Evolutionary conservation across 2,797 vertebrate species (phyloP).

Genomic region (Tympanoctomys barrerae): DNA sequence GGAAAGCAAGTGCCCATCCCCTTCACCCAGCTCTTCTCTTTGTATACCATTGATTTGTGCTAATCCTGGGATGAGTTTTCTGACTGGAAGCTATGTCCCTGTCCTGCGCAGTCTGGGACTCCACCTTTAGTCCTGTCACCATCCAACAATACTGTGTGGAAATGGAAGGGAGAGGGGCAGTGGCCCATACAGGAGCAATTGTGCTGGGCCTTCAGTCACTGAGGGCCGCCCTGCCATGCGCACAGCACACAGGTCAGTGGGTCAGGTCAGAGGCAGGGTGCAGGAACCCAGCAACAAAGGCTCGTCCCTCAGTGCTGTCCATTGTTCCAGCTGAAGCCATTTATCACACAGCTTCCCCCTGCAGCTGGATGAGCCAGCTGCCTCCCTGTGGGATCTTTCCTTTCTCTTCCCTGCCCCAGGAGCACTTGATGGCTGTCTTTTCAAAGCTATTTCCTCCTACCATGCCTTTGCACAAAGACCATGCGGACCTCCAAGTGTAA

Average conservation of each 20-base stretch:
- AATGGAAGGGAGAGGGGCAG: not conserved
- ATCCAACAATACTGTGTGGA: slow-evolving; percentile 47
- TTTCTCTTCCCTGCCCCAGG: slow-evolving; percentile 79
- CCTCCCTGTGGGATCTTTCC: slow-evolving; percentile 75
- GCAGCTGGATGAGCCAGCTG: slow-evolving; percentile 87
- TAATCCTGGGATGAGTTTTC: slow-evolving; percentile 40
- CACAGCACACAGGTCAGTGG: slow-evolving; percentile 66
- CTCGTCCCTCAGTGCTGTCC: slow-evolving; percentile 63
- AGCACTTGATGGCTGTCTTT: slow-evolving; percentile 85
- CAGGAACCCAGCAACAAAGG: slow-evolving; percentile 83
- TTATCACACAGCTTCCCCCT: slow-evolving; percentile 80
- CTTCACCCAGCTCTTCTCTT: slow-evolving; percentile 1
- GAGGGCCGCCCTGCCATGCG: slow-evolving; percentile 18
- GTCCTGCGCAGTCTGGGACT: not conserved
- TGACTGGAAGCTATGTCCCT: slow-evolving; percentile 47
- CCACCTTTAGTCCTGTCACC: slow-evolving; percentile 59
- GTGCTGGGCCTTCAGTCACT: slow-evolving; percentile 41
- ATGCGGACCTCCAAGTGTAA: not conserved
- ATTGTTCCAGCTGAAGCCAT: slow-evolving; percentile 84
- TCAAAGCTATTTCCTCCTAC: slow-evolving; percentile 82
- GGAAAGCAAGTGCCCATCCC: not conserved
- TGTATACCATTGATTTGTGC: slow-evolving; percentile 40
- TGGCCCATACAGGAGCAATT: slow-evolving; percentile 21
- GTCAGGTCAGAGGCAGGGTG: slow-evolving; percentile 77
- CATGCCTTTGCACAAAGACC: slow-evolving; percentile 74